phyloP scores from a whole-genome alignment of 2,797 vertebrate species.

The Platyrinchus mystaceus region DNA sequence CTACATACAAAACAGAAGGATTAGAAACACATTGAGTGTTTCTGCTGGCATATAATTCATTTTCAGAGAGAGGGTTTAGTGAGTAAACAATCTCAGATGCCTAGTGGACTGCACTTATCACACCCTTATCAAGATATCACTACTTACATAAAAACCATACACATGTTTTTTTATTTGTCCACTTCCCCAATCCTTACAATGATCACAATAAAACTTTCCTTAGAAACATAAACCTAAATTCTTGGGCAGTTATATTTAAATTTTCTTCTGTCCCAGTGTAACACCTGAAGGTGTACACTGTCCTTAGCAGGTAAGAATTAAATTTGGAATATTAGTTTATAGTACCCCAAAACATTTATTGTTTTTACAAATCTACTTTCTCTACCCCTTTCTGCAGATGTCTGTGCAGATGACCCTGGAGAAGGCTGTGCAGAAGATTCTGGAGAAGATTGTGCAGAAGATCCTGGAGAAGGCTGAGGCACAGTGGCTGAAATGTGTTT shows the following conservation, averaged over 20 bases:
- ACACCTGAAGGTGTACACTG: background rate
- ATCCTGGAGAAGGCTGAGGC: constrained; percentile 7
- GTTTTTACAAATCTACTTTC: background rate
- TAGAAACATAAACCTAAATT: background rate
- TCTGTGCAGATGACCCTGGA: background rate
- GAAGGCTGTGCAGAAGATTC: background rate
- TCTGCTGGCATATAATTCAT: background rate
- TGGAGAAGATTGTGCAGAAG: background rate
- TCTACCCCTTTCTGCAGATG: constrained; percentile 76
- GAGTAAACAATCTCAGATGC: background rate
- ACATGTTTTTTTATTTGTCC: background rate
- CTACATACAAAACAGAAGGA: background rate
- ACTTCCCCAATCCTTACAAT: background rate
- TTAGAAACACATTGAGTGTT: background rate
- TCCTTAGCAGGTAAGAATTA: background rate
- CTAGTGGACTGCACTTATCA: background rate
- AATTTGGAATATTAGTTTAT: background rate
- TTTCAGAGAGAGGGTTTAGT: background rate
- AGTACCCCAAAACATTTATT: background rate
- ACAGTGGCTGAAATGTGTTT: constrained; percentile 36
- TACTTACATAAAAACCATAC: background rate
- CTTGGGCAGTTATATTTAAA: background rate
- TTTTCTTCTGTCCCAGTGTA: background rate
- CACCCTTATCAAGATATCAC: background rate
- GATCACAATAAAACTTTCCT: background rate